These are phyloP conservation scores for Fistularia commersonii DNA, from an alignment of 2,797 vertebrate genomes.

Conservation along the genomic window DNA sequence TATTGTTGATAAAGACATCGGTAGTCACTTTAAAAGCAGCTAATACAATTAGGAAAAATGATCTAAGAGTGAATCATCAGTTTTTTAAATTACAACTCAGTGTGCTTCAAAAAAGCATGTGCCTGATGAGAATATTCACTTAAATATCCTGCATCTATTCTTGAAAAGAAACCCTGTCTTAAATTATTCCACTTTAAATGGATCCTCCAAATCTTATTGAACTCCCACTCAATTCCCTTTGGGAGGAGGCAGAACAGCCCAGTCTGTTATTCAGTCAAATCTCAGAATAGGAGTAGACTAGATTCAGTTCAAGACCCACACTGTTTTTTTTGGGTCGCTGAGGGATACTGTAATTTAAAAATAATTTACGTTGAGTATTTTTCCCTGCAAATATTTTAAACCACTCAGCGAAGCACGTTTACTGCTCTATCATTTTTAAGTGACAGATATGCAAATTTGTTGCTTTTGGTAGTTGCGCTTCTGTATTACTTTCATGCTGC, in stretches of 20 bases:
- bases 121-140: neutral
- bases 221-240: constrained; percentile 45
- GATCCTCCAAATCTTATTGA: constrained; percentile 34
- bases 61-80: no score
- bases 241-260: constrained; percentile 45
- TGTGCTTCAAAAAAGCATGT: no score
- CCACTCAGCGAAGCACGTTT: no score
- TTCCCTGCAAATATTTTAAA: neutral
- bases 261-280: constrained; percentile 29
- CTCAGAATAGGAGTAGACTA: constrained; percentile 15
- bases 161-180: constrained; percentile 48
- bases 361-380: neutral
- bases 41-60: no score
- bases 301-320: neutral
- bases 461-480: no score
- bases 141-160: constrained; percentile 34
- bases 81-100: no score
- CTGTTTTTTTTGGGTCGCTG: neutral
- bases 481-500: no score
- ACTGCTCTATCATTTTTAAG: no score
- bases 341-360: neutral
- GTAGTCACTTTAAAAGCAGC: no score
- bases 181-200: constrained; percentile 36
- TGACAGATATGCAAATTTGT: no score
- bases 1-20: no score